Percentiles rank a stretch among this genome's conserved stretches.
phyloP scores from a whole-genome alignment of 2,797 vertebrate genomes.

The Characodon lateralis region DNA sequence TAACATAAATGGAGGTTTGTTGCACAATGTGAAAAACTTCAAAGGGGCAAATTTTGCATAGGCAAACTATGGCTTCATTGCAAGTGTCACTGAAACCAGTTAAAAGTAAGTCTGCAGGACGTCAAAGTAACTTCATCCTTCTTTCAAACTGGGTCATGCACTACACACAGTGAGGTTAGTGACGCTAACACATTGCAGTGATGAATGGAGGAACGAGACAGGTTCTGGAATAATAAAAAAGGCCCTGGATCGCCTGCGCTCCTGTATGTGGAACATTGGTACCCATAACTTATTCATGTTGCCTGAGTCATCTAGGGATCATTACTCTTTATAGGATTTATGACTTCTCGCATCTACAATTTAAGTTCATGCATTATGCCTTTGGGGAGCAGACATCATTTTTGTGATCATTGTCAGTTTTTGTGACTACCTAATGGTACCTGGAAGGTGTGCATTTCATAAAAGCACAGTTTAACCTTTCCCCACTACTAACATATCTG shows the following conservation, averaged over 20 bases:
- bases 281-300: slow-evolving; percentile 72
- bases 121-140: slow-evolving; percentile 12
- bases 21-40: not conserved
- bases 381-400: slow-evolving; percentile 39
- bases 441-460: slow-evolving; percentile 7
- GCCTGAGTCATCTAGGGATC: slow-evolving; percentile 33
- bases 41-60: not conserved
- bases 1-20: not conserved
- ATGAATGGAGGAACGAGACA: slow-evolving; percentile 53
- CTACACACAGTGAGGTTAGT: slow-evolving; percentile 25
- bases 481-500: not conserved
- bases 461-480: not conserved
- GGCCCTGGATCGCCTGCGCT: slow-evolving; percentile 21
- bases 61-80: not conserved
- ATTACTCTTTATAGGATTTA: slow-evolving; percentile 62
- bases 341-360: slow-evolving; percentile 57
- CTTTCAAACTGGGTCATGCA: slow-evolving; percentile 34
- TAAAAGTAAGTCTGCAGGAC: slow-evolving; percentile 2
- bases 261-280: slow-evolving; percentile 47
- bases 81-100: not conserved
- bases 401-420: slow-evolving; percentile 41
- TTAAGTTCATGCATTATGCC: slow-evolving; percentile 60
- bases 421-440: slow-evolving; percentile 7
- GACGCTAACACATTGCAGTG: slow-evolving; percentile 44
- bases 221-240: slow-evolving; percentile 53